phyloP scores from a whole-genome alignment of 2,888 invertebrate genomes.

The Glaucopsyche alexis region DNA sequence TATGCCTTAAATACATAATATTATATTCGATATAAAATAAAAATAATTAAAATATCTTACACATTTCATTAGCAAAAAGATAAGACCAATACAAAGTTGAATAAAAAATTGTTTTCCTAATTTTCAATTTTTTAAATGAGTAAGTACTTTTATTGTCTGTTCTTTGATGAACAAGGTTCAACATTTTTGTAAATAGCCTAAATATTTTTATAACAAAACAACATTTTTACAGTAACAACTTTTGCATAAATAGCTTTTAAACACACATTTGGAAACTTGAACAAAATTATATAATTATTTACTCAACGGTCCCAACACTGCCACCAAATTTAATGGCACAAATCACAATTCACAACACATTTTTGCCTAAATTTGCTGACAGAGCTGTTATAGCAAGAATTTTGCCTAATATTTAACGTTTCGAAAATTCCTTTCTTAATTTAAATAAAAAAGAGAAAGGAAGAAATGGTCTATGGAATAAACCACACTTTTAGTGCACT shows the following conservation, averaged over 20 bases:
- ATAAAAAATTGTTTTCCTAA: constrained; percentile 37
- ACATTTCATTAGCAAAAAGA: constrained; percentile 40
- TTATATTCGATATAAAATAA: constrained; percentile 39
- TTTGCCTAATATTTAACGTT: neutral
- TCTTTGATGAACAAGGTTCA: constrained; percentile 51
- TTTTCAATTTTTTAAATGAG: constrained; percentile 43
- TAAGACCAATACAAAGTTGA: constrained; percentile 35
- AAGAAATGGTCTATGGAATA: neutral
- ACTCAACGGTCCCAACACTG: neutral
- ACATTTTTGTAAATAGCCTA: constrained; percentile 39
- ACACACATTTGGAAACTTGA: constrained; percentile 8
- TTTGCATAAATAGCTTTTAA: constrained; percentile 19
- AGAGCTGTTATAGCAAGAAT: neutral
- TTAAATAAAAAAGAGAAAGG: neutral
- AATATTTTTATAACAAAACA: constrained; percentile 32
- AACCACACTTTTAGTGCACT: neutral
- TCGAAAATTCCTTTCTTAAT: neutral
- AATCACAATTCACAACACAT: too few species aligned
- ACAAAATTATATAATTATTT: neutral
- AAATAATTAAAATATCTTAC: constrained; percentile 40
- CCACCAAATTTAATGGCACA: neutral
- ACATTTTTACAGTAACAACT: constrained; percentile 27
- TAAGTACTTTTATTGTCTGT: constrained; percentile 55
- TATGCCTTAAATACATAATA: constrained; percentile 34
- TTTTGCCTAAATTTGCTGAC: neutral